Evolutionary conservation across 2,113 vertebrate genomes (phyloP).

Genomic region (Calyptomena viridis): DNA sequence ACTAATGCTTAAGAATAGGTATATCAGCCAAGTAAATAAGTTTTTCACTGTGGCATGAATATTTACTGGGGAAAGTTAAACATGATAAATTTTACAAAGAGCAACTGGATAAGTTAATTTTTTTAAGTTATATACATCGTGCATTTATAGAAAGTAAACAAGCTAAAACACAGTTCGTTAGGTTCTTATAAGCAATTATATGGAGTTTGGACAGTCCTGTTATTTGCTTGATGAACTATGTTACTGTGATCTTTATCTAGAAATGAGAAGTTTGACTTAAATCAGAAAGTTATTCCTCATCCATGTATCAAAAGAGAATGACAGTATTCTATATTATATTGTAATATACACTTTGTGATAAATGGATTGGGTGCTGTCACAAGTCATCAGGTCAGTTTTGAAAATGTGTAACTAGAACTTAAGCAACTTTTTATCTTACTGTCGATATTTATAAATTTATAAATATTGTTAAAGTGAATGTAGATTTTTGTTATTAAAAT

Average conservation of each 20-base stretch:
- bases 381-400: conserved; percentile 45
- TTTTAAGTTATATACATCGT: not conserved
- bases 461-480: conserved; percentile 44
- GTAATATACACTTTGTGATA: conserved; percentile 58
- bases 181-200: not conserved
- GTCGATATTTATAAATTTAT: conserved; percentile 35
- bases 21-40: not conserved
- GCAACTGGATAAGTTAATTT: not conserved
- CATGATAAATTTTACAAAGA: not conserved
- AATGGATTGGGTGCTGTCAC: conserved; percentile 50
- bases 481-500: conserved; percentile 44
- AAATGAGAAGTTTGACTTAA: conserved; percentile 51
- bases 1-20: not conserved
- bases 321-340: conserved; percentile 49
- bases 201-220: not conserved
- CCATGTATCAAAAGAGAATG: conserved; percentile 37
- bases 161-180: not conserved
- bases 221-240: conserved; percentile 35
- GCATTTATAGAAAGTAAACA: not conserved
- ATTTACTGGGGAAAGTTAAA: not conserved
- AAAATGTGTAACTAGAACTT: conserved; percentile 30
- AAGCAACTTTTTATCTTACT: conserved; percentile 42
- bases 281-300: conserved; percentile 26
- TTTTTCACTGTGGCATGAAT: not conserved
- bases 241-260: conserved; percentile 32